Evolutionary conservation across 2,888 invertebrate genomes (phyloP).

Genomic region (Rhingia rostrata): DNA sequence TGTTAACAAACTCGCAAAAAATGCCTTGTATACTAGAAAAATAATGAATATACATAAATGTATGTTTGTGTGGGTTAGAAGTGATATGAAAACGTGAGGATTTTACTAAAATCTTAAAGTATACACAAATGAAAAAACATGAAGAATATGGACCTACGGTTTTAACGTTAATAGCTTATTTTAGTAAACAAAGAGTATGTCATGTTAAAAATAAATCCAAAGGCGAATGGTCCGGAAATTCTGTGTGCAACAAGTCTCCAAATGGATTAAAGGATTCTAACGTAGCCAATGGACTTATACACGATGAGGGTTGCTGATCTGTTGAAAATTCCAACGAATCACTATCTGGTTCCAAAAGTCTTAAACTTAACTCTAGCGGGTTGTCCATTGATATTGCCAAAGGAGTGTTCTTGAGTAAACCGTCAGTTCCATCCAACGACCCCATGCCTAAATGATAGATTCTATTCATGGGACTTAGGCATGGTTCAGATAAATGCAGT

Average conservation of each 20-base stretch:
- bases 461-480: conserved; percentile 78
- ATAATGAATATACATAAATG: background rate
- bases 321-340: conserved; percentile 80
- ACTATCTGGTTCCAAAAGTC: conserved; percentile 79
- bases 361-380: conserved; percentile 80
- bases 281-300: conserved; percentile 80
- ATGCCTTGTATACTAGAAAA: background rate
- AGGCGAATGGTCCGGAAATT: conserved; percentile 79
- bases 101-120: background rate
- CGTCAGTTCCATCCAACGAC: conserved; percentile 51
- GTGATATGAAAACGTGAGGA: conserved; percentile 23
- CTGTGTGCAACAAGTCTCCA: conserved; percentile 80
- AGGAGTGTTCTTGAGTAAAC: conserved; percentile 40
- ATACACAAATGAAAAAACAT: conserved; percentile 9
- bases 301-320: conserved; percentile 79
- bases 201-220: conserved; percentile 82
- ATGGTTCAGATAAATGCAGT: conserved; percentile 81
- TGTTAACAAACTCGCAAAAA: background rate
- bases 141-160: conserved; percentile 4
- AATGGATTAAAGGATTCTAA: conserved; percentile 81
- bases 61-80: background rate
- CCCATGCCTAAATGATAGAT: conserved; percentile 47
- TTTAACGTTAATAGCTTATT: conserved; percentile 6
- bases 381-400: conserved; percentile 76
- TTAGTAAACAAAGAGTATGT: conserved; percentile 67